These are phyloP conservation scores for Reinhardtius hippoglossoides DNA, from an alignment of 2,113 vertebrate genomes.

Conservation along the genomic window DNA sequence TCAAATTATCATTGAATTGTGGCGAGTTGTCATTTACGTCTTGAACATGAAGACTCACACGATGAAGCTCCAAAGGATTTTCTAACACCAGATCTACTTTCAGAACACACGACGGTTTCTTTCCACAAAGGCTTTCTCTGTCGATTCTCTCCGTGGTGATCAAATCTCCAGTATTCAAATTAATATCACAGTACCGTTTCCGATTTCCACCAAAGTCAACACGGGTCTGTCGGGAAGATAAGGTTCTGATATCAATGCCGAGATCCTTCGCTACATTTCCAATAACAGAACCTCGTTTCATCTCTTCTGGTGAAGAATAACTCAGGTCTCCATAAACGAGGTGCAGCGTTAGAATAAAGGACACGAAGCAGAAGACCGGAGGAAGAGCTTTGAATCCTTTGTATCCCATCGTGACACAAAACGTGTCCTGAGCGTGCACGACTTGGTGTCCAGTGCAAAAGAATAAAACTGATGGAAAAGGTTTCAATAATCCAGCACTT, in stretches of 20 bases:
- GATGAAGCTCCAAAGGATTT: constrained; percentile 75
- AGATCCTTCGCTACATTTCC: constrained; percentile 83
- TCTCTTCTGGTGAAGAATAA: constrained; percentile 80
- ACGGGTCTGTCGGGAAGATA: constrained; percentile 72
- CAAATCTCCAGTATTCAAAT: constrained; percentile 63
- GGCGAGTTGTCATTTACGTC: constrained; percentile 80
- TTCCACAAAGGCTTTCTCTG: constrained; percentile 69
- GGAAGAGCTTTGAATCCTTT: constrained; percentile 16
- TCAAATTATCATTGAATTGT: constrained; percentile 62
- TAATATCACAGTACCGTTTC: constrained; percentile 53
- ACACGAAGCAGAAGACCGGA: not conserved
- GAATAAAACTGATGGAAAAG: too few relatives aligned
- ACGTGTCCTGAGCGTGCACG: too few relatives aligned
- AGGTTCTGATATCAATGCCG: constrained; percentile 63
- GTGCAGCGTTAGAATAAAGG: constrained; percentile 24
- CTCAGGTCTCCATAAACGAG: constrained; percentile 70
- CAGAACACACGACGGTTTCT: constrained; percentile 60
- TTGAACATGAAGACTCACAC: constrained; percentile 65
- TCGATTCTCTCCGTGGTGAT: constrained; percentile 65
- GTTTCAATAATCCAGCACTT: too few relatives aligned
- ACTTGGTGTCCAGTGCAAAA: too few relatives aligned
- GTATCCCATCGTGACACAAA: constrained; percentile 33
- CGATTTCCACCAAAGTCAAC: constrained; percentile 50
- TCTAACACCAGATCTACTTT: constrained; percentile 74
- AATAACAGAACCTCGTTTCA: constrained; percentile 77